A percentile compares a stretch with the other conserved stretches of the same genome.
Conservation (phyloP, 2,113 vertebrate species). For the Axis porcinus region DNA sequence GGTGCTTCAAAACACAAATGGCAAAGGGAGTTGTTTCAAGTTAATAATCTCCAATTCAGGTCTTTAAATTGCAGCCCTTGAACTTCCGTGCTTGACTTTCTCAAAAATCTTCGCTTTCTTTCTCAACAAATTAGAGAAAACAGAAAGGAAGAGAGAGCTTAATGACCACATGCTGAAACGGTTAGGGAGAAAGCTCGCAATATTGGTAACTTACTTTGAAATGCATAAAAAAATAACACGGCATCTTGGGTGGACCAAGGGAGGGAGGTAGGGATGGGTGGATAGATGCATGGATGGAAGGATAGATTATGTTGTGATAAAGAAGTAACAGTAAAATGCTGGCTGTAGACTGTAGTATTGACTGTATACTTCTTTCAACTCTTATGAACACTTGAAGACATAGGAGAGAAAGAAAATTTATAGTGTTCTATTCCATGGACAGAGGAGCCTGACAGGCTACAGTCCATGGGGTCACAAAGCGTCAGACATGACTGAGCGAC, state of each 20-base stretch:
- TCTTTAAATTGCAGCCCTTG: constrained; percentile 19
- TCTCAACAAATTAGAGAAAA: not conserved
- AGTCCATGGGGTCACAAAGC: not conserved
- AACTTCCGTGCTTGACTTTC: not conserved
- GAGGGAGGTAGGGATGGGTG: not conserved
- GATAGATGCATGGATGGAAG: not conserved
- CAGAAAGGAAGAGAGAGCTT: not conserved
- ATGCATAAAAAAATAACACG: not conserved
- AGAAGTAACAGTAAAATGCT: not conserved
- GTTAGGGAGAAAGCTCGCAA: not conserved
- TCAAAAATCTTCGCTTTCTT: not conserved
- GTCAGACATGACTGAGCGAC: not conserved
- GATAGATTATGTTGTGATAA: not conserved
- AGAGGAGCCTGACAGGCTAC: not conserved
- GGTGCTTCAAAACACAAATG: constrained; percentile 29
- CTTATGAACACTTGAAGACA: not conserved
- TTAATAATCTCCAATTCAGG: constrained; percentile 48
- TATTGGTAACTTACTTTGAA: not conserved
- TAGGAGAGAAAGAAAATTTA: not conserved
- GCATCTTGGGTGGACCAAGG: not conserved
- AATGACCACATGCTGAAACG: not conserved
- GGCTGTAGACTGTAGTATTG: not conserved
- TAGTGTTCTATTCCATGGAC: not conserved
- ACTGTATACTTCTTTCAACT: not conserved
- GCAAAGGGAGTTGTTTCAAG: constrained; percentile 52